Percentiles rank a stretch among this genome's conserved stretches.
Conservation (phyloP, 2,113 vertebrate species). For the Sprattus sprattus region DNA sequence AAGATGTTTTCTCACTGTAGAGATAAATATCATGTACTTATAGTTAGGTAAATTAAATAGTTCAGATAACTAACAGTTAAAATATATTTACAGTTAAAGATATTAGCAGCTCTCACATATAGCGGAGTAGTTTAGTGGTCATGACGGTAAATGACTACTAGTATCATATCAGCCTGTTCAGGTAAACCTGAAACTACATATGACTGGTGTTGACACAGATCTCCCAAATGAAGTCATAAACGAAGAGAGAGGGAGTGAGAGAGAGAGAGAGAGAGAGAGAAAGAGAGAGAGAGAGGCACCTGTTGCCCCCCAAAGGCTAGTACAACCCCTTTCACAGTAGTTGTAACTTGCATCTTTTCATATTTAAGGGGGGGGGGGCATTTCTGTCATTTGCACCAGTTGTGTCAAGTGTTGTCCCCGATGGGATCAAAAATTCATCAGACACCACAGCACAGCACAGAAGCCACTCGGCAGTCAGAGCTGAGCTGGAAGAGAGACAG, state of each 20-base stretch:
- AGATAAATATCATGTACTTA: background rate
- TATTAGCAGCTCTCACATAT: background rate
- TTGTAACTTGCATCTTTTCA: conserved; percentile 18
- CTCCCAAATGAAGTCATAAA: background rate
- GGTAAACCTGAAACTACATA: background rate
- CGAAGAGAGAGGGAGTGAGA: background rate
- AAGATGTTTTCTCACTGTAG: background rate
- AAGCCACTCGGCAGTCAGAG: background rate
- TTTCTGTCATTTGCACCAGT: conserved; percentile 39
- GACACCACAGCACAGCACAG: conserved; percentile 23
- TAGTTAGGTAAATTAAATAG: too few relatives aligned
- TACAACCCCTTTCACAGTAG: background rate
- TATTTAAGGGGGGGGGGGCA: background rate
- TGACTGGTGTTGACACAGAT: background rate
- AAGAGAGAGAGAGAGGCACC: background rate
- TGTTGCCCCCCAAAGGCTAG: background rate
- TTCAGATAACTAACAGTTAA: too few relatives aligned
- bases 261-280: background rate
- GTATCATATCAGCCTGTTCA: background rate
- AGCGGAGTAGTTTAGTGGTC: background rate
- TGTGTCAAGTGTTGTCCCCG: conserved; percentile 49
- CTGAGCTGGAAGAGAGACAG: background rate
- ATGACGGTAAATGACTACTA: background rate
- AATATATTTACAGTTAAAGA: background rate
- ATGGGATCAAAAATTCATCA: conserved; percentile 53